phyloP scores from a whole-genome alignment of 2,888 invertebrate genomes.

The Zygothrica quintamaculata region DNA sequence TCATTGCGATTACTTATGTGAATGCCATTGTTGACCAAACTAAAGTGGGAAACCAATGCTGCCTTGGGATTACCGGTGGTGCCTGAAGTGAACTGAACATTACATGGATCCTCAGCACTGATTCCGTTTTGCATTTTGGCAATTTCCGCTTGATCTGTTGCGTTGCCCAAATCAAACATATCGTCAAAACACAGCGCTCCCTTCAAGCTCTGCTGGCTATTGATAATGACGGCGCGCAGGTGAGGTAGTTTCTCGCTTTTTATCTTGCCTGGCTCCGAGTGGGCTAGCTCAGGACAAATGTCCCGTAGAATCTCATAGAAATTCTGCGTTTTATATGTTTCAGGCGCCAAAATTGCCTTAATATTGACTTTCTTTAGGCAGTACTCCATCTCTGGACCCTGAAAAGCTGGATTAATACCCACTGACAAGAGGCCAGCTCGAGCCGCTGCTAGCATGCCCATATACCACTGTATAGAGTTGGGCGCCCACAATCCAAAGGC shows the following conservation, averaged over 20 bases:
- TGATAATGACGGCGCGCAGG: constrained; percentile 87
- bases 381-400: constrained; percentile 89
- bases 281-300: constrained; percentile 86
- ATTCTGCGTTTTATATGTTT: constrained; percentile 87
- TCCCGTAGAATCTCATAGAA: constrained; percentile 88
- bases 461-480: constrained; percentile 91
- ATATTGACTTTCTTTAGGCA: constrained; percentile 89
- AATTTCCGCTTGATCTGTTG: constrained; percentile 57
- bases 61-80: constrained; percentile 92
- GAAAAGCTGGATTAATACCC: constrained; percentile 91
- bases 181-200: constrained; percentile 85
- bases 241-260: constrained; percentile 85
- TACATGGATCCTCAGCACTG: constrained; percentile 88
- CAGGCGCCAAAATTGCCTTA: constrained; percentile 88
- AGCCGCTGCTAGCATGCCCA: constrained; percentile 89
- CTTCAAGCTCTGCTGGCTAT: constrained; percentile 84
- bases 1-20: constrained; percentile 86
- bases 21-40: constrained; percentile 90
- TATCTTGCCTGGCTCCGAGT: constrained; percentile 85
- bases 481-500: constrained; percentile 92
- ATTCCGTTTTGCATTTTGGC: constrained; percentile 85
- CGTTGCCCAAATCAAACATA: constrained; percentile 77
- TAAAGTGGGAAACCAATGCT: constrained; percentile 89
- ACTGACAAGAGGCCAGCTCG: constrained; percentile 90
- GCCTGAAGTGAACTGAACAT: constrained; percentile 94